Conservation (phyloP, 2,888 invertebrate genomes). For the Melanostoma mellinum region DNA sequence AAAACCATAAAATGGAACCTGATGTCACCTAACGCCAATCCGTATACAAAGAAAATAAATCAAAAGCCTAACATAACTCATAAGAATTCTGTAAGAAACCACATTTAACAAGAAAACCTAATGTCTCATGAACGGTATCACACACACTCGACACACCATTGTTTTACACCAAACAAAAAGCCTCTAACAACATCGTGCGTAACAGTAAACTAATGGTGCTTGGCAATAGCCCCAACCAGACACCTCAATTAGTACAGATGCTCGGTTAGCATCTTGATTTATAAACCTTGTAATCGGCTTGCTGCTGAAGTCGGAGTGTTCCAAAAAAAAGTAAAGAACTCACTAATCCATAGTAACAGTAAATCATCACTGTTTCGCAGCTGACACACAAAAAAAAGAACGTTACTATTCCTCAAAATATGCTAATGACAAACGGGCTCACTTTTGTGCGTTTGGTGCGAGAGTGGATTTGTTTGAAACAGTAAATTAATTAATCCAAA, state of each 20-base stretch:
- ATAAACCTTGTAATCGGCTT: background rate
- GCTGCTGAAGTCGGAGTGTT: background rate
- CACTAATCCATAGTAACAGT: background rate
- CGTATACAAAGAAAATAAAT: background rate
- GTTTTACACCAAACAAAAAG: background rate
- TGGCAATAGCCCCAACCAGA: constrained; percentile 22
- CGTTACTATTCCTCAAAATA: constrained; percentile 20
- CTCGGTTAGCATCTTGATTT: constrained; percentile 20
- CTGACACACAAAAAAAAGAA: background rate
- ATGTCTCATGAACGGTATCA: constrained; percentile 23
- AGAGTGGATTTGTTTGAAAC: background rate
- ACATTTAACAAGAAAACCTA: constrained; percentile 16
- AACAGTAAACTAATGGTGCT: background rate
- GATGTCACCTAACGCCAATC: background rate
- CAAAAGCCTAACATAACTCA: constrained; percentile 6
- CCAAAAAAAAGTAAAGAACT: background rate
- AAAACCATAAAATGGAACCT: no score
- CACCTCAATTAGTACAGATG: constrained; percentile 13
- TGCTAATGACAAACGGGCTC: constrained; percentile 12
- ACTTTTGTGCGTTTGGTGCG: background rate
- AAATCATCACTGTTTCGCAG: constrained; percentile 1
- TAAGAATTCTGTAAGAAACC: background rate
- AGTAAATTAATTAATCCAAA: constrained; percentile 18
- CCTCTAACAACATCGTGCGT: background rate
- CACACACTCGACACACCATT: background rate